Evolutionary conservation across 2,888 invertebrate species (phyloP), one percentile per base, ranked within the genome.

Genomic region (Galerucella pusilla): DNA sequence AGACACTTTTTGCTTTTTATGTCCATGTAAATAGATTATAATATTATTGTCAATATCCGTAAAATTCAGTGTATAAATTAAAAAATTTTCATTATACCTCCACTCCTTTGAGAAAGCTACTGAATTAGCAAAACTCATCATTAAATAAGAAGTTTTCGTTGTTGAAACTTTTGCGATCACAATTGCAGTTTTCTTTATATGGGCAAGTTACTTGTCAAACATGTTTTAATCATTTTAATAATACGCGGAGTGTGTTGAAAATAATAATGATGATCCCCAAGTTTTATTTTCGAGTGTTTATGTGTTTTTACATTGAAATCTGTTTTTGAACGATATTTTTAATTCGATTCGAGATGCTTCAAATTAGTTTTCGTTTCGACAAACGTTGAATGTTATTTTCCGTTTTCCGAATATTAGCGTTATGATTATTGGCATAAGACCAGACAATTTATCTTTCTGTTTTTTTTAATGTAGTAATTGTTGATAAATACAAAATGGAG

Each of bases 401-500:
- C 20, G 12, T 60, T 59, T 60, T 5, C 20, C 20, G 25, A 25
- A 28, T n/a, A n/a, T n/a, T 7, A 9, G 25, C 25, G 20, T 60
- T 20, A 20, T 60, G 1, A 16, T 25, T 60, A 28, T 60, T 60
- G 59, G 59, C 20, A 25, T 16, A 60, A 11, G 4, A 6, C 59
- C 59, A 60, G 10, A 60, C 11, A 60, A 60, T 60, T 20, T 16
- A 7, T 60, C 2, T 35, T 6, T 42, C 35, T 42, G 35, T 35
- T 35, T 35, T 60, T 25, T 25, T 12, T 25, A 57, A 57, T 28
- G 59, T 25, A 60, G 12, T 25, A 12, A 20, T 20, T 20, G 20
- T 60, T 60, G 59, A 60, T 60, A 60, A 9, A 60, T 60, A 25
- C 25, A 25, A 20, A 60, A 60, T 60, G 25, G 25, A 60, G 20